Evolutionary conservation across 2,888 invertebrate genomes (phyloP).

Genomic region (Lutraria lutraria): DNA sequence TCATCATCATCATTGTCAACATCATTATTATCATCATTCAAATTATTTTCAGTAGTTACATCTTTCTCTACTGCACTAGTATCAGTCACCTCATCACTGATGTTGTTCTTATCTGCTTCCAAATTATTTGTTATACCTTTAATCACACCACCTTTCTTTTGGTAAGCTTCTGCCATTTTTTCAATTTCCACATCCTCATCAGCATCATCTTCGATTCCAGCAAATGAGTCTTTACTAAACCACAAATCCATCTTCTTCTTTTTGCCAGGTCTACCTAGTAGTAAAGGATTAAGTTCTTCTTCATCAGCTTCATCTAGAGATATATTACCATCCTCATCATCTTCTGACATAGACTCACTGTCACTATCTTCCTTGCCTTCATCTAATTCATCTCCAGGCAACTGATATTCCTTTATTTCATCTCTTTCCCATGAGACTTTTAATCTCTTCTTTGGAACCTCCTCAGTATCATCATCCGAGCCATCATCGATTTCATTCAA

Average conservation of each 20-base stretch:
- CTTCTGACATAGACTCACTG: slow-evolving; percentile 85
- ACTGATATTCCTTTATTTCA: slow-evolving; percentile 74
- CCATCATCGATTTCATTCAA: slow-evolving; percentile 73
- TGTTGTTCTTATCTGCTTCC: background rate
- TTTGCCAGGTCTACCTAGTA: slow-evolving; percentile 84
- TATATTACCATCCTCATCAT: slow-evolving; percentile 56
- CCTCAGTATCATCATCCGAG: slow-evolving; percentile 65
- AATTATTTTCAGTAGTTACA: slow-evolving; percentile 59
- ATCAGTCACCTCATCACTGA: slow-evolving; percentile 26
- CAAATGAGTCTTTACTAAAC: slow-evolving; percentile 85
- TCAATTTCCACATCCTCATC: slow-evolving; percentile 96
- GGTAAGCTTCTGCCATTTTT: slow-evolving; percentile 88
- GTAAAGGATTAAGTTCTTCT: slow-evolving; percentile 84
- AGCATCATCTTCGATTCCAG: slow-evolving; percentile 93
- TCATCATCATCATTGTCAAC: slow-evolving; percentile 68
- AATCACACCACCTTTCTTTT: slow-evolving; percentile 75
- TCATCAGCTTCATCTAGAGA: slow-evolving; percentile 59
- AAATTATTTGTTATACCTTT: slow-evolving; percentile 61
- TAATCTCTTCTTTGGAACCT: slow-evolving; percentile 54
- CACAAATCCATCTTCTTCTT: slow-evolving; percentile 85
- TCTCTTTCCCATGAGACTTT: slow-evolving; percentile 71
- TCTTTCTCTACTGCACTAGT: slow-evolving; percentile 39
- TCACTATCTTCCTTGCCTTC: slow-evolving; percentile 59
- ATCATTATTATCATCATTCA: slow-evolving; percentile 61
- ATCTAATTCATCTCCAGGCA: slow-evolving; percentile 74